A percentile compares a stretch with the other conserved stretches of the same genome.
These are phyloP conservation scores for Galerucella nymphaeae DNA, from an alignment of 2,888 invertebrate genomes.

Conservation along the genomic window DNA sequence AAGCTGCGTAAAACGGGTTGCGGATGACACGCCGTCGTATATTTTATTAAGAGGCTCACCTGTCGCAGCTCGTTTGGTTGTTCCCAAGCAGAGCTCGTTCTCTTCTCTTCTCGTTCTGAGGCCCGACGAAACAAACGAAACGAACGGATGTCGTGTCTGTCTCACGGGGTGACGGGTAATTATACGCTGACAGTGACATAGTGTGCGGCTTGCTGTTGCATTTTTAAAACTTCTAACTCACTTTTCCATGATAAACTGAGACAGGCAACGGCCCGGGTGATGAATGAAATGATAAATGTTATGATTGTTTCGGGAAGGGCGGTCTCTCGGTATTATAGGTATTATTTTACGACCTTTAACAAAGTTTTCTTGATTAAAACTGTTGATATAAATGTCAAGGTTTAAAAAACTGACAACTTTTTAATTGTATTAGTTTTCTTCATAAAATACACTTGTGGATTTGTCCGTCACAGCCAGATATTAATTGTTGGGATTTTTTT, in stretches of 20 bases:
- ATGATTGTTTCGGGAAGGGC: slow-evolving; percentile 32
- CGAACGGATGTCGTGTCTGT: slow-evolving; percentile 63
- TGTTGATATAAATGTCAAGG: background rate
- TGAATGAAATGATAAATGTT: slow-evolving; percentile 42
- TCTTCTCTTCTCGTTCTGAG: slow-evolving; percentile 12
- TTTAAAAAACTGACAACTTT: background rate
- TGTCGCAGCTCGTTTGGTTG: slow-evolving; percentile 60
- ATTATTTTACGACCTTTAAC: background rate
- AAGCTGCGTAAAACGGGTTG: slow-evolving; percentile 58
- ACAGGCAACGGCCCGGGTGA: slow-evolving; percentile 37
- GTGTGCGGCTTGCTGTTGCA: slow-evolving; percentile 63
- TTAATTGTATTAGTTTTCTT: background rate
- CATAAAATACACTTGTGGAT: no score
- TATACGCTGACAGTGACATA: slow-evolving; percentile 65
- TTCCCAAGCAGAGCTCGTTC: slow-evolving; percentile 56
- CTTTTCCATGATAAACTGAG: slow-evolving; percentile 45
- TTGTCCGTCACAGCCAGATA: no score
- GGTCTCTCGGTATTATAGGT: background rate
- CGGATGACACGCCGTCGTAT: slow-evolving; percentile 59
- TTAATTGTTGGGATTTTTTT: no score
- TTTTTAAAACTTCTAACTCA: slow-evolving; percentile 58
- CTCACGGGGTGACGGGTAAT: slow-evolving; percentile 64
- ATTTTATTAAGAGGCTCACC: slow-evolving; percentile 65
- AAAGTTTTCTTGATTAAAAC: slow-evolving; percentile 5
- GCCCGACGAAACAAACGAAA: slow-evolving; percentile 39